phyloP scores from a whole-genome alignment of 1,140 invertebrate species.

The Archivesica marissinica region DNA sequence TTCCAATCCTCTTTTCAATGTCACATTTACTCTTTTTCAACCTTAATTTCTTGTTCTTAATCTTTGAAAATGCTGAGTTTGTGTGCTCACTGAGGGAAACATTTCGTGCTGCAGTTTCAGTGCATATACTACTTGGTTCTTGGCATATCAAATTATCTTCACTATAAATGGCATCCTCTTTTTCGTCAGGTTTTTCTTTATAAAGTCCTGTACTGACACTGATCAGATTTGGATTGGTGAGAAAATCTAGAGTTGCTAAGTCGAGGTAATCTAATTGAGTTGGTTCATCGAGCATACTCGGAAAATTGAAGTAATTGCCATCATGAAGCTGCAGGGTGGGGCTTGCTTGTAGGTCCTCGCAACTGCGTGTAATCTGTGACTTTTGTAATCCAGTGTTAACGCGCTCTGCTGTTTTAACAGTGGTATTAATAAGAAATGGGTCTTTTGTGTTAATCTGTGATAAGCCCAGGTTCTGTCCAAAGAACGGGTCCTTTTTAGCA shows the following conservation, averaged over 20 bases:
- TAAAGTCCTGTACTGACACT: background rate
- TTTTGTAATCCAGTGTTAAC: slow-evolving; percentile 14
- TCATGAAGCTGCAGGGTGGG: slow-evolving; percentile 39
- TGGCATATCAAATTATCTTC: background rate
- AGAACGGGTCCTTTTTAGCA: slow-evolving; percentile 57
- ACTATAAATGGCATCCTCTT: slow-evolving; percentile 32
- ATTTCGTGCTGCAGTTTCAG: slow-evolving; percentile 15
- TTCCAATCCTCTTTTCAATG: slow-evolving; percentile 5
- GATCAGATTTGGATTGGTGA: slow-evolving; percentile 53
- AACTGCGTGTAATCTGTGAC: slow-evolving; percentile 34
- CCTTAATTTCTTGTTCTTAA: slow-evolving; percentile 38
- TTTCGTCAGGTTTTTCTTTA: slow-evolving; percentile 14
- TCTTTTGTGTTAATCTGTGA: slow-evolving; percentile 48
- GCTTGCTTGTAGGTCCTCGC: slow-evolving; percentile 48
- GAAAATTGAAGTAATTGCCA: slow-evolving; percentile 57
- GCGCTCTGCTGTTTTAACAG: slow-evolving; percentile 11
- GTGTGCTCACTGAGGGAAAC: background rate
- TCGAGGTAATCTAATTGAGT: slow-evolving; percentile 60
- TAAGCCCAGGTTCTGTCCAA: slow-evolving; percentile 37
- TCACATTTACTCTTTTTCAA: slow-evolving; percentile 51
- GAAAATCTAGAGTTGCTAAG: slow-evolving; percentile 53
- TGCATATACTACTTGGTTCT: background rate
- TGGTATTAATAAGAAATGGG: slow-evolving; percentile 56
- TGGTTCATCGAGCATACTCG: slow-evolving; percentile 56
- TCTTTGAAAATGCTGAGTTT: slow-evolving; percentile 9